phyloP scores from a whole-genome alignment of 2,113 vertebrate genomes.

The Erpornis zantholeuca region DNA sequence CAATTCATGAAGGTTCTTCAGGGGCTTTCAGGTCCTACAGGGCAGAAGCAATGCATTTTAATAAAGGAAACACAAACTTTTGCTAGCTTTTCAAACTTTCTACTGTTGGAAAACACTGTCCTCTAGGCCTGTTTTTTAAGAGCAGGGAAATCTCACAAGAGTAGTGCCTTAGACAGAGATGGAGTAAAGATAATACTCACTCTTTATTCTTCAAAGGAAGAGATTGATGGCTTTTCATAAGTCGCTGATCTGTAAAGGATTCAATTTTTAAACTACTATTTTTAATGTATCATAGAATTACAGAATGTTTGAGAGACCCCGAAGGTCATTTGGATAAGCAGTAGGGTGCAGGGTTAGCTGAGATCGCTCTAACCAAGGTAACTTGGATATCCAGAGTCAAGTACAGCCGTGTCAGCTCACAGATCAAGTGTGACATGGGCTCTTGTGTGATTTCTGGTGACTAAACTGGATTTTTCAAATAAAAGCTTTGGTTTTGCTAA shows the following conservation, averaged over 20 bases:
- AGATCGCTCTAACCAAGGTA: not conserved
- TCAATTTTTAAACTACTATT: not conserved
- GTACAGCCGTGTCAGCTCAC: not conserved
- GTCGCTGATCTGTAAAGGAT: not conserved
- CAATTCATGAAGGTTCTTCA: not conserved
- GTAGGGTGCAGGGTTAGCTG: not conserved
- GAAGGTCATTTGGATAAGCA: not conserved
- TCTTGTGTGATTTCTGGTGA: not conserved
- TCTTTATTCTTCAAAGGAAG: not conserved
- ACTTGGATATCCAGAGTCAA: not conserved
- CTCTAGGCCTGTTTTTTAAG: not conserved
- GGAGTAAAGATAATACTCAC: not conserved
- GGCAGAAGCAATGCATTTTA: not conserved
- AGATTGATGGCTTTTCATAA: not conserved
- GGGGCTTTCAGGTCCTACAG: not conserved
- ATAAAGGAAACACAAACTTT: not conserved
- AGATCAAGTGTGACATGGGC: not conserved
- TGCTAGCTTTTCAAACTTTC: not conserved
- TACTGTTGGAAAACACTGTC: not conserved
- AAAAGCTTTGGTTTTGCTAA: not conserved
- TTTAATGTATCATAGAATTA: not conserved
- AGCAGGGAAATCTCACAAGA: not conserved
- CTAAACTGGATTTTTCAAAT: not conserved
- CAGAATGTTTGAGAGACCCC: not conserved
- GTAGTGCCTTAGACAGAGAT: not conserved